A percentile compares a stretch with the other conserved stretches of the same genome.
Evolutionary conservation across 2,113 vertebrate genomes (phyloP).

Genomic region (Gracilinanus agilis): DNA sequence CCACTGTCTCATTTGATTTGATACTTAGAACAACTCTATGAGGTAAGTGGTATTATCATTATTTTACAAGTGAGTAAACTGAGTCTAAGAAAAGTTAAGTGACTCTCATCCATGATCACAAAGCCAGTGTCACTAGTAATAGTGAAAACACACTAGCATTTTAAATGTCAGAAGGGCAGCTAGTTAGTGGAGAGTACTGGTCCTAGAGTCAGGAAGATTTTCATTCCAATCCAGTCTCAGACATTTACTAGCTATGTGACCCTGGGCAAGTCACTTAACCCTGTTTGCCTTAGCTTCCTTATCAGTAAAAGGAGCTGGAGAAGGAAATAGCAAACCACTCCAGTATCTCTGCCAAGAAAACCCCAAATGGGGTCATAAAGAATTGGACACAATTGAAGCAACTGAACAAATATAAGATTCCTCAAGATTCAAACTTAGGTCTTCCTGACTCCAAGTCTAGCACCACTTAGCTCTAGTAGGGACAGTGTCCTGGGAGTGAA

Average conservation of each 20-base stretch:
- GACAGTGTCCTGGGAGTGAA: neutral
- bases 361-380: no score
- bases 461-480: neutral
- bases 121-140: neutral
- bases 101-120: neutral
- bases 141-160: neutral
- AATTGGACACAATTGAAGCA: no score
- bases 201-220: no score
- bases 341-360: no score
- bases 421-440: neutral
- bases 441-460: neutral
- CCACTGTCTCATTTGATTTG: neutral
- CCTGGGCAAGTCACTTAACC: no score
- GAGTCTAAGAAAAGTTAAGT: neutral
- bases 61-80: neutral
- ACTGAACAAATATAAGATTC: no score
- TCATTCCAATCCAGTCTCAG: no score
- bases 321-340: no score
- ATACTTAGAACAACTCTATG: neutral
- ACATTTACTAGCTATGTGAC: no score
- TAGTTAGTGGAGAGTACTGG: no score
- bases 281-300: no score
- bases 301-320: no score
- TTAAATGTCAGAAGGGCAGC: neutral
- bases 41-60: neutral